phyloP scores from a whole-genome alignment of 2,888 invertebrate species.

The Bedellia somnulentella region DNA sequence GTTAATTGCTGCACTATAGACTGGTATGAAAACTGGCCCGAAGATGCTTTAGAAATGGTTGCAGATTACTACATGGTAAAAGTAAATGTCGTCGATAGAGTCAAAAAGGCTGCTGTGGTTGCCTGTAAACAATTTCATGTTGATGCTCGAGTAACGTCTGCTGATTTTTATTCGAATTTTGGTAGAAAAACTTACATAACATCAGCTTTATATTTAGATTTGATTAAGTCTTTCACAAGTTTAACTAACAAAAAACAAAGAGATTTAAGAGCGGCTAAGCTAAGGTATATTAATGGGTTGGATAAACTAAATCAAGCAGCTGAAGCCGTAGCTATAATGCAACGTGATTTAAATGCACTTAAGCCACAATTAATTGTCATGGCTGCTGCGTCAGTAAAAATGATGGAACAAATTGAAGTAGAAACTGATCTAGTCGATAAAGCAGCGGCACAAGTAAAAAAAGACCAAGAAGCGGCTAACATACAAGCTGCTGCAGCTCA shows the following conservation, averaged over 20 bases:
- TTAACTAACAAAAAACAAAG: constrained; percentile 73
- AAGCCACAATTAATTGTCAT: constrained; percentile 76
- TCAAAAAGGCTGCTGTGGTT: constrained; percentile 67
- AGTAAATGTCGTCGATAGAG: constrained; percentile 69
- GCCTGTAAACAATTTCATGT: constrained; percentile 90
- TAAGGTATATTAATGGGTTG: constrained; percentile 76
- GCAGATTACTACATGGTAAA: constrained; percentile 77
- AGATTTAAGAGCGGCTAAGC: constrained; percentile 71
- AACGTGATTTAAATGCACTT: constrained; percentile 69
- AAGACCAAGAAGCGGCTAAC: constrained; percentile 87
- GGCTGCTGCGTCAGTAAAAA: constrained; percentile 70
- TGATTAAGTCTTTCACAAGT: constrained; percentile 75
- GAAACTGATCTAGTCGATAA: constrained; percentile 78
- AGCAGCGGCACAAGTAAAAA: constrained; percentile 76
- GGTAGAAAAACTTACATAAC: constrained; percentile 81
- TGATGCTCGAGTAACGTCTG: constrained; percentile 67
- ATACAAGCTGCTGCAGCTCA: constrained; percentile 84
- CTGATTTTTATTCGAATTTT: constrained; percentile 64
- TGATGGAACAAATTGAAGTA: constrained; percentile 75
- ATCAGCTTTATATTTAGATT: constrained; percentile 81
- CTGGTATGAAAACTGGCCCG: constrained; percentile 90
- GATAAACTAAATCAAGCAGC: constrained; percentile 79
- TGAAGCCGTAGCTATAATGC: constrained; percentile 76
- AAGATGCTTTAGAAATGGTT: constrained; percentile 80
- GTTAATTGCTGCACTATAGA: constrained; percentile 89